phyloP scores from a whole-genome alignment of 2,797 vertebrate genomes.

The Heliangelus exortis region DNA sequence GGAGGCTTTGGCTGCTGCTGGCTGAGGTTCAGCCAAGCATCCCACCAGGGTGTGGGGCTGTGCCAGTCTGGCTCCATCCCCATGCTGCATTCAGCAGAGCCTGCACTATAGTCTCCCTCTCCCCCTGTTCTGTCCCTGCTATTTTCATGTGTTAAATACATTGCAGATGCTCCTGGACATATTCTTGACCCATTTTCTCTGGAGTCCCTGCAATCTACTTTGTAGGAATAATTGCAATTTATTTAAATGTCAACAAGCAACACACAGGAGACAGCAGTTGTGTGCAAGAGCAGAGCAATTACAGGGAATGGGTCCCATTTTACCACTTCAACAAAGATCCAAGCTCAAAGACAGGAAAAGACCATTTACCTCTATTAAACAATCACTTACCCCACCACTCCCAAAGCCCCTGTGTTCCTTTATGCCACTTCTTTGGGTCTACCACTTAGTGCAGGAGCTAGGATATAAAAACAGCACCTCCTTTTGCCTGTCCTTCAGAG shows the following conservation, averaged over 20 bases:
- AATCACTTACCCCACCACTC: neutral
- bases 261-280: slow-evolving; percentile 52
- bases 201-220: slow-evolving; percentile 44
- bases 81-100: accelerated
- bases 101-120: neutral
- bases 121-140: neutral
- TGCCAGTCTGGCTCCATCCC: neutral
- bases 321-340: slow-evolving; percentile 44
- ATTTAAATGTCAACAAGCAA: slow-evolving; percentile 77
- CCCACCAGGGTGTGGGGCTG: accelerated
- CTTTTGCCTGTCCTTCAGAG: neutral
- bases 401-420: neutral
- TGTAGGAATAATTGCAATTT: slow-evolving; percentile 66
- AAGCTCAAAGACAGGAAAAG: neutral
- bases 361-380: slow-evolving; percentile 35
- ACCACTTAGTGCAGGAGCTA: neutral
- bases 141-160: neutral
- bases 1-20: neutral
- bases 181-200: slow-evolving; percentile 35
- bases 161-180: neutral
- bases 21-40: neutral
- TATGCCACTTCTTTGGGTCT: neutral
- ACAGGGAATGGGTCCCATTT: slow-evolving; percentile 50
- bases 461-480: neutral
- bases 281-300: slow-evolving; percentile 67